phyloP scores from a whole-genome alignment of 2,888 invertebrate species.

The Nebria brevicollis region DNA sequence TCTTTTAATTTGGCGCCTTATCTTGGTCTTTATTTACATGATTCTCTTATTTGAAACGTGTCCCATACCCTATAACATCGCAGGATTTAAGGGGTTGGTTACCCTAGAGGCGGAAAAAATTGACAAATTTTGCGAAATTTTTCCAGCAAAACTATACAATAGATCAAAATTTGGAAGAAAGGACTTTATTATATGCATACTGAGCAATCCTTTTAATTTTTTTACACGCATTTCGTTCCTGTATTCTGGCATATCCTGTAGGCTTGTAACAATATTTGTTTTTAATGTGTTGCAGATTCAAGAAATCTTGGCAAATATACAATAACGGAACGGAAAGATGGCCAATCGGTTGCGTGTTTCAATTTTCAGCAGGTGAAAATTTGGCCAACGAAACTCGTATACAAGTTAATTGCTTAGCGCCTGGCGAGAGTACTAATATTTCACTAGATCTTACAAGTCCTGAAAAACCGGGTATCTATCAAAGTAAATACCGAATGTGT shows the following conservation, averaged over 20 bases:
- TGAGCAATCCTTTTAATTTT: no score
- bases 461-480: constrained; percentile 75
- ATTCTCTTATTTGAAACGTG: no score
- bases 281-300: constrained; percentile 68
- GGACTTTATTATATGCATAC: no score
- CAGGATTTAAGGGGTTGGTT: not conserved
- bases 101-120: no score
- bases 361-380: constrained; percentile 76
- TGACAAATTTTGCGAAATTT: no score
- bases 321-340: constrained; percentile 89
- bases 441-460: constrained; percentile 86
- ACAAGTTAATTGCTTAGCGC: constrained; percentile 76
- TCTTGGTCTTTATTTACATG: no score
- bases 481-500: constrained; percentile 90
- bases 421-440: constrained; percentile 81
- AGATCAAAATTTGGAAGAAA: no score
- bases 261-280: not conserved
- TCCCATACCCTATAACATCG: not conserved
- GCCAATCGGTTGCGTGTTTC: constrained; percentile 86
- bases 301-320: constrained; percentile 88
- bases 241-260: no score
- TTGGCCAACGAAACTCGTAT: constrained; percentile 70
- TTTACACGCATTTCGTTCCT: no score
- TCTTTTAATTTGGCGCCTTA: no score
- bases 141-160: no score